A percentile compares a stretch with the other conserved stretches of the same genome.
Evolutionary conservation across 2,113 vertebrate genomes (phyloP).

Genomic region (Zonotrichia leucophrys): DNA sequence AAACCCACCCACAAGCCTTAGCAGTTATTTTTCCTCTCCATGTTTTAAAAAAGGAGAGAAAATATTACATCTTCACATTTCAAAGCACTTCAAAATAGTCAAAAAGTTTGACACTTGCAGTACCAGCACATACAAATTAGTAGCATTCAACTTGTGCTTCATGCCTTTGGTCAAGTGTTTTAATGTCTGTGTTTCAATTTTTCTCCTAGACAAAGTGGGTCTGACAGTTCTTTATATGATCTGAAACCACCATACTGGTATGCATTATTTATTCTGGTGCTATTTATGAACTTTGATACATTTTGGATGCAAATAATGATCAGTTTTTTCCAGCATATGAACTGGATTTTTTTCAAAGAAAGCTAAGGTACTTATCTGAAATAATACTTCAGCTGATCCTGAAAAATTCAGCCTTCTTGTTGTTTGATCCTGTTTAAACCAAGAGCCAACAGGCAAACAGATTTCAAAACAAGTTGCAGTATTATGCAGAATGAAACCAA

Average conservation of each 20-base stretch:
- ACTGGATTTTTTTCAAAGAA: neutral
- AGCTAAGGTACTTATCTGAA: neutral
- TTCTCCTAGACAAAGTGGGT: neutral
- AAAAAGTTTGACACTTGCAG: neutral
- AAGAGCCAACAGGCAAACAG: neutral
- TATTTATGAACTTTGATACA: neutral
- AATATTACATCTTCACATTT: neutral
- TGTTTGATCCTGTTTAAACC: neutral
- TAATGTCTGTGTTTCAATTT: neutral
- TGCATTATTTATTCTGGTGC: neutral
- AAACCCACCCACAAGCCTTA: neutral
- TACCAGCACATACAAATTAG: neutral
- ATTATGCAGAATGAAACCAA: neutral
- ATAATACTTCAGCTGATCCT: neutral
- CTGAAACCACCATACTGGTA: rapidly evolving
- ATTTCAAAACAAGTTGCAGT: neutral
- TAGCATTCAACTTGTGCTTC: neutral
- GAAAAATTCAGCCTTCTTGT: neutral
- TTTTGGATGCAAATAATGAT: neutral
- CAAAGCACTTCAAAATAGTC: neutral
- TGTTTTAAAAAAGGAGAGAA: neutral
- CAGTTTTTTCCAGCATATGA: neutral
- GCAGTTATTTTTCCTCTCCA: neutral
- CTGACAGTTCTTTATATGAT: neutral
- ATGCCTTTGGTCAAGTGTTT: neutral